Evolutionary conservation across 2,888 invertebrate genomes (phyloP).

Genomic region (Stenodema calcarata): DNA sequence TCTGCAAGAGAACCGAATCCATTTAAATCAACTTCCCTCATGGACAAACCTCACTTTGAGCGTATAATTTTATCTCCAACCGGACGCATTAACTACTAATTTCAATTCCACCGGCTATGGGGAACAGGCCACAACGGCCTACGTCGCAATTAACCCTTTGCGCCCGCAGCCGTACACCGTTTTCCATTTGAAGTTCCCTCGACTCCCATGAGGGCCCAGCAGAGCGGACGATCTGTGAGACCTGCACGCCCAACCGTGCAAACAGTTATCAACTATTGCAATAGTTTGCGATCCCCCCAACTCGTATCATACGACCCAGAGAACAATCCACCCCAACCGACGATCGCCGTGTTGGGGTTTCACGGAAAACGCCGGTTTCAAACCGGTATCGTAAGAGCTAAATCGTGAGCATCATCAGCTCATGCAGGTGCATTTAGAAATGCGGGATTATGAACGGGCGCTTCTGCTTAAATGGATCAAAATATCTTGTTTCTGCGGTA

Average conservation of each 20-base stretch:
- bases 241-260: neutral
- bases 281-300: neutral
- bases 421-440: neutral
- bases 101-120: neutral
- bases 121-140: neutral
- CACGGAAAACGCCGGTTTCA: neutral
- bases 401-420: neutral
- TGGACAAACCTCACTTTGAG: neutral
- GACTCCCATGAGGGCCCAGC: neutral
- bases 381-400: neutral
- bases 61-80: neutral
- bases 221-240: neutral
- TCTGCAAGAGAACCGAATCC: too few relatives aligned
- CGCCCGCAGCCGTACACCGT: neutral
- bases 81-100: neutral
- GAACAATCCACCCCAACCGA: neutral
- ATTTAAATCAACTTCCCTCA: neutral
- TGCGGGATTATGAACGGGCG: neutral
- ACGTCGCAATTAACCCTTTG: neutral
- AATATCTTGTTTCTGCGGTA: neutral
- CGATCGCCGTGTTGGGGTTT: neutral
- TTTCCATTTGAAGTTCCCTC: neutral
- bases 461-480: neutral
- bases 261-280: neutral
- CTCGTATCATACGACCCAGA: neutral